Conservation (phyloP, 2,888 invertebrate species). For the Yponomeuta plumbellus region DNA sequence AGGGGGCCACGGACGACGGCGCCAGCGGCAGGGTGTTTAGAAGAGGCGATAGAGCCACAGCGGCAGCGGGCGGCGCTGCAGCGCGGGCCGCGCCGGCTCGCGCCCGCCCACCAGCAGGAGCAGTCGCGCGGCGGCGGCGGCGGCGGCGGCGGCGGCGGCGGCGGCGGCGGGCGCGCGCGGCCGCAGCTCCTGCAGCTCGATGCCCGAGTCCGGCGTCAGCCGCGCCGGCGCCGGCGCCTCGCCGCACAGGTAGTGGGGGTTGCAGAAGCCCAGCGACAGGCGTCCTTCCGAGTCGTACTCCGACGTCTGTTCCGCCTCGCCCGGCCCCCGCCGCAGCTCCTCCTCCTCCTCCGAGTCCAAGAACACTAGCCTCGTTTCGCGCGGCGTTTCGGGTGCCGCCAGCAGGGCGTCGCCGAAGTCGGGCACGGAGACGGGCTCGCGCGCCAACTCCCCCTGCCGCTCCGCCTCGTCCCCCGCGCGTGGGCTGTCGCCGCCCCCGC, state of each 20-base stretch:
- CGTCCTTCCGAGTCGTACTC: not conserved
- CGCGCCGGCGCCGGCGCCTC: slow-evolving; percentile 81
- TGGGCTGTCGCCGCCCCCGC: slow-evolving; percentile 36
- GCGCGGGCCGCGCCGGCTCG: slow-evolving; percentile 85
- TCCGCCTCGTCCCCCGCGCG: slow-evolving; percentile 42
- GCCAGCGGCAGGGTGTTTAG: slow-evolving; percentile 35
- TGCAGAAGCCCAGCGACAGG: slow-evolving; percentile 79
- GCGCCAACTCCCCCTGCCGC: slow-evolving; percentile 58
- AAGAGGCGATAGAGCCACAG: slow-evolving; percentile 84
- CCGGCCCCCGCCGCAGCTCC: slow-evolving; percentile 33
- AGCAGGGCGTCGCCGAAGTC: slow-evolving; percentile 81
- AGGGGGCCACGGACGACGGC: not conserved
- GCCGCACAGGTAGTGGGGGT: slow-evolving; percentile 85
- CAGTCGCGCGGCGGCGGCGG: slow-evolving; percentile 34
- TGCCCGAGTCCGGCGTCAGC: slow-evolving; percentile 80
- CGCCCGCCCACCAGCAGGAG: slow-evolving; percentile 83
- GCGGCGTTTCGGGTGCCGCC: slow-evolving; percentile 81
- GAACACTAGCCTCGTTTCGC: slow-evolving; percentile 81
- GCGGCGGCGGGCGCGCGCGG: slow-evolving; percentile 32
- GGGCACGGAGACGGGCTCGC: slow-evolving; percentile 85
- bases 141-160: slow-evolving; percentile 35
- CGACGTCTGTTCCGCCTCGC: not conserved
- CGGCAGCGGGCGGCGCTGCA: slow-evolving; percentile 85
- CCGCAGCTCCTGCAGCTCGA: slow-evolving; percentile 57
- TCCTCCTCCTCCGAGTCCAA: slow-evolving; percentile 82